phyloP scores from a whole-genome alignment of 1,140 invertebrate genomes.

The Episyrphus balteatus region DNA sequence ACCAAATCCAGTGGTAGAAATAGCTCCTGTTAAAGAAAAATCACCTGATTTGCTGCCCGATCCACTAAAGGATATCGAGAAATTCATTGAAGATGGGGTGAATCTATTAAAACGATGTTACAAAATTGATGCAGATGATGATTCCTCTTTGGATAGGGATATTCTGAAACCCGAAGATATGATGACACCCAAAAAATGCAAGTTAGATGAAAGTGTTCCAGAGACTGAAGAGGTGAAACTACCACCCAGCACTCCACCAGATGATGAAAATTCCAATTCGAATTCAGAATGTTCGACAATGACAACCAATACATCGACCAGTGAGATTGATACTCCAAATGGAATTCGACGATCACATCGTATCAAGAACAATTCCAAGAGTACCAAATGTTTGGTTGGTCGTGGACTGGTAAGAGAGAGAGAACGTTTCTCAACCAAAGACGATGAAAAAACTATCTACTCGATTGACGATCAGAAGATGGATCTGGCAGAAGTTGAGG shows the following conservation, averaged over 20 bases:
- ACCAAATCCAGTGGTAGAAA: neutral
- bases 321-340: neutral
- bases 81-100: conserved; percentile 31
- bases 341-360: conserved; percentile 28
- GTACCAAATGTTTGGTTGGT: conserved; percentile 13
- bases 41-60: conserved; percentile 7
- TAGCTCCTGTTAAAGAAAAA: neutral
- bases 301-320: conserved; percentile 1
- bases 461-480: conserved; percentile 22
- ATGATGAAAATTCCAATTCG: conserved; percentile 9
- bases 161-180: neutral
- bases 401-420: conserved; percentile 16
- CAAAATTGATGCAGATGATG: conserved; percentile 17
- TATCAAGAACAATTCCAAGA: conserved; percentile 26
- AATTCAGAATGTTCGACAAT: conserved; percentile 11
- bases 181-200: conserved; percentile 3
- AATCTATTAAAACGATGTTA: conserved; percentile 28
- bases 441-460: conserved; percentile 9
- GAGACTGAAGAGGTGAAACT: conserved; percentile 14
- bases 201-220: conserved; percentile 15
- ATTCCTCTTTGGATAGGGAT: neutral
- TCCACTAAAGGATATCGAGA: conserved; percentile 27
- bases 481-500: conserved; percentile 23
- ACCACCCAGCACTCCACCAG: neutral
- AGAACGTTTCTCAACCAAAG: conserved; percentile 10